phyloP scores from a whole-genome alignment of 2,113 vertebrate species.

The Phalacrocorax brasilianus region DNA sequence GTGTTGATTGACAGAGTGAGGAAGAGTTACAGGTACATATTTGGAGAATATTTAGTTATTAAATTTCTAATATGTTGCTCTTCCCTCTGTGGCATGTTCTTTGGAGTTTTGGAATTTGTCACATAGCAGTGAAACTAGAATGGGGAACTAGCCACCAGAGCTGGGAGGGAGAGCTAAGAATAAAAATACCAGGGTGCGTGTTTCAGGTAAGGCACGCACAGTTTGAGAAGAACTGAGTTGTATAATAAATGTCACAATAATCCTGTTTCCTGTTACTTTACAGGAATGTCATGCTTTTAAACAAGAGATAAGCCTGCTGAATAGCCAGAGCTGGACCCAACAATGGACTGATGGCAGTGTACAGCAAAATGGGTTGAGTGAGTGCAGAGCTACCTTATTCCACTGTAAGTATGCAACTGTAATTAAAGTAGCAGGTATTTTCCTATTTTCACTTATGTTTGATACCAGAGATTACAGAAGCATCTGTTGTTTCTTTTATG shows the following conservation, averaged over 20 bases:
- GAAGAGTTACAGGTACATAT: neutral
- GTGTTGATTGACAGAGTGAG: neutral
- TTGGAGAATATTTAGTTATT: neutral
- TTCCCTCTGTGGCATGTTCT: neutral
- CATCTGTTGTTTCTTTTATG: neutral
- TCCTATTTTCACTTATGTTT: neutral
- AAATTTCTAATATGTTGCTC: neutral
- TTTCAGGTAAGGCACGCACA: neutral
- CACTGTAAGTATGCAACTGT: constrained; percentile 11
- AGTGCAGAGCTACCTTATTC: neutral
- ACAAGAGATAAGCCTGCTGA: neutral
- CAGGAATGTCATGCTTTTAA: constrained; percentile 24
- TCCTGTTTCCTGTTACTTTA: constrained; percentile 2
- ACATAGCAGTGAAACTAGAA: neutral
- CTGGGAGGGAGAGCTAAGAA: neutral
- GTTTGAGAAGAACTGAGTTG: neutral
- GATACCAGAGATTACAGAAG: neutral
- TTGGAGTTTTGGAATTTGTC: neutral
- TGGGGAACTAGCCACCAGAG: neutral
- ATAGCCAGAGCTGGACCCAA: neutral
- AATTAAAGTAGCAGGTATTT: neutral
- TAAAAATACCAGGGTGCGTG: neutral
- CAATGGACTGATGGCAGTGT: neutral
- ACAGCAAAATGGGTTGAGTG: constrained; percentile 43
- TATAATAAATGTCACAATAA: neutral